Conservation (phyloP, 2,797 vertebrate genomes). For the Microcaecilia unicolor region DNA sequence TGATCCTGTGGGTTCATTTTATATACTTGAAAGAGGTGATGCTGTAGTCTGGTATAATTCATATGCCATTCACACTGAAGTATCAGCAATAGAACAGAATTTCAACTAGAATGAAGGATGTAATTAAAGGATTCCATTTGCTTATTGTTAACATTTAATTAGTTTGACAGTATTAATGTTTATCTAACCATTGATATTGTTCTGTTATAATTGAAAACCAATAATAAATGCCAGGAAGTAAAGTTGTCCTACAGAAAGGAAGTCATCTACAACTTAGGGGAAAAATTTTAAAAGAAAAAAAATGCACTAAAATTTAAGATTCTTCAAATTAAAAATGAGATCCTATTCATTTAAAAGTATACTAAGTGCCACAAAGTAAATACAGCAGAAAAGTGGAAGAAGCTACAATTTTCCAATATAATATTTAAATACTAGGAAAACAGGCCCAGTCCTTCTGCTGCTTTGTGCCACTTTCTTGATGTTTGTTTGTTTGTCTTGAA, state of each 20-base stretch:
- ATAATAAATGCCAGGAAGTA: slow-evolving; percentile 27
- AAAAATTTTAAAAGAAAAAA: too few relatives aligned
- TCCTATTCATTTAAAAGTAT: too few relatives aligned
- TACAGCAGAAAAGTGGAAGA: too few relatives aligned
- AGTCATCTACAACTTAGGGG: not conserved
- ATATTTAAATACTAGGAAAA: too few relatives aligned
- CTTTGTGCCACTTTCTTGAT: too few relatives aligned
- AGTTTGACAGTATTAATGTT: slow-evolving; percentile 39
- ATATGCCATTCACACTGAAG: slow-evolving; percentile 56
- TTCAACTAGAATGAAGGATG: slow-evolving; percentile 46
- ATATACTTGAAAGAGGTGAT: slow-evolving; percentile 64
- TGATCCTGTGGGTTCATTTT: slow-evolving; percentile 61
- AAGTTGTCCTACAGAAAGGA: slow-evolving; percentile 8
- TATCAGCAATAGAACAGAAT: slow-evolving; percentile 60
- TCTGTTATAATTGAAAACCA: slow-evolving; percentile 35
- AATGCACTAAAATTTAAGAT: too few relatives aligned
- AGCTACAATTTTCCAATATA: too few relatives aligned
- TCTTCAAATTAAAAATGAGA: too few relatives aligned
- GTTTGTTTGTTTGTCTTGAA: too few relatives aligned
- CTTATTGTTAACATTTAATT: slow-evolving; percentile 43
- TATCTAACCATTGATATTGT: slow-evolving; percentile 27
- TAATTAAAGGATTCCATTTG: slow-evolving; percentile 47
- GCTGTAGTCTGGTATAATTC: slow-evolving; percentile 71
- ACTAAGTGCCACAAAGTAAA: too few relatives aligned
- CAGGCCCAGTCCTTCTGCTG: too few relatives aligned